Conservation (phyloP, 2,888 invertebrate species). For the Sympetrum striolatum region DNA sequence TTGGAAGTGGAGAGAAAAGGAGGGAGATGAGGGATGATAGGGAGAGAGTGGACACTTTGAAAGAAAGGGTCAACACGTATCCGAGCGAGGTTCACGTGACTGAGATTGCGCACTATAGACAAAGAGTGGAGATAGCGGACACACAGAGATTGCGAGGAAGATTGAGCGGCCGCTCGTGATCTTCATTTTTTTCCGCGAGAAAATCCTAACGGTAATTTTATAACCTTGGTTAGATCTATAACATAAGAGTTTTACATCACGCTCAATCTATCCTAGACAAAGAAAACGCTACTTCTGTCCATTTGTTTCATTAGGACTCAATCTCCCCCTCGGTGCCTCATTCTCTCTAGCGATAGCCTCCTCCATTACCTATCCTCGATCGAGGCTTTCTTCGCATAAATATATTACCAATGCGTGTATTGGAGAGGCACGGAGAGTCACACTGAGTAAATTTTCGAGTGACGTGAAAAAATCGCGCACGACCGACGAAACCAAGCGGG, state of each 20-base stretch:
- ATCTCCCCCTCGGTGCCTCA: neutral
- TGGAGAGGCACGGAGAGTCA: neutral
- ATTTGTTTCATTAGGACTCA: neutral
- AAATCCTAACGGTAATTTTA: conserved; percentile 11
- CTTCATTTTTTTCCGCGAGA: neutral
- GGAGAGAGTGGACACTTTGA: neutral
- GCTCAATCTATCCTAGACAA: neutral
- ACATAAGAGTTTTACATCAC: neutral
- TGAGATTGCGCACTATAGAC: neutral
- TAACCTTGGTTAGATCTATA: conserved; percentile 22
- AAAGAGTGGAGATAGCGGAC: neutral
- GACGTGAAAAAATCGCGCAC: neutral
- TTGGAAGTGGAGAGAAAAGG: neutral
- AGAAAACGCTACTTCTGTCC: neutral
- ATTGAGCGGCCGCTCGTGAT: conserved; percentile 25
- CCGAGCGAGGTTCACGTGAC: neutral
- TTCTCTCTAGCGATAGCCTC: neutral
- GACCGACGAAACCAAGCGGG: neutral
- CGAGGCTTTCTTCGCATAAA: neutral
- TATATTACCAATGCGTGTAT: neutral
- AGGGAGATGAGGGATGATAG: neutral
- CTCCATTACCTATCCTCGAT: neutral
- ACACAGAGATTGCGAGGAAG: neutral
- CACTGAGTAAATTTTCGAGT: neutral
- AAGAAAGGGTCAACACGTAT: neutral